Evolutionary conservation across 2,113 vertebrate genomes (phyloP).

Genomic region (Vulpes lagopus): DNA sequence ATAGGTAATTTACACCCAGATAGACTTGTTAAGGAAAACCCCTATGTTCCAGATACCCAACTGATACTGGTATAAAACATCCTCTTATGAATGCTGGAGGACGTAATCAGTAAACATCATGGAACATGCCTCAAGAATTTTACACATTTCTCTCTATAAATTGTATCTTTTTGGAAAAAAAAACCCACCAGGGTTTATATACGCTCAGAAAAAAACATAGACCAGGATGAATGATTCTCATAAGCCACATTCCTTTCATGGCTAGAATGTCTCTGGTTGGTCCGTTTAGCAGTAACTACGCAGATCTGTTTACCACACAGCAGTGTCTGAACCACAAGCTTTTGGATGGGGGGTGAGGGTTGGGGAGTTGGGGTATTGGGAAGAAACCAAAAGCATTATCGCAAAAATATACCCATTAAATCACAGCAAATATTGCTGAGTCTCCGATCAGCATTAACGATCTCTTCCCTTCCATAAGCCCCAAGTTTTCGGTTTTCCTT

Average conservation of each 20-base stretch:
- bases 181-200: not conserved
- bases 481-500: not conserved
- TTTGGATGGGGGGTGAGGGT: not conserved
- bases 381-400: not conserved
- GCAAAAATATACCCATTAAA: slow-evolving; percentile 5
- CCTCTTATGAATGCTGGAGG: not conserved
- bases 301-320: not conserved
- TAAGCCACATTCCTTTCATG: not conserved
- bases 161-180: not conserved
- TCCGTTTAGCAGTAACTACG: not conserved
- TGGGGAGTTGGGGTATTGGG: not conserved
- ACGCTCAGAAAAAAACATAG: not conserved
- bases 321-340: not conserved
- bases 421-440: slow-evolving; percentile 56
- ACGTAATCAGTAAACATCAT: slow-evolving; percentile 10
- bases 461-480: not conserved
- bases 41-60: not conserved
- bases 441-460: not conserved
- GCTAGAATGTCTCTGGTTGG: not conserved
- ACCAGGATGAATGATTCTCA: not conserved
- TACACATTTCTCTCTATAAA: not conserved
- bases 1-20: not conserved
- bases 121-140: slow-evolving; percentile 49
- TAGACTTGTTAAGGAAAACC: not conserved
- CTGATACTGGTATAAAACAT: not conserved